Evolutionary conservation across 1,140 invertebrate species (phyloP).

Genomic region (Atta texana): DNA sequence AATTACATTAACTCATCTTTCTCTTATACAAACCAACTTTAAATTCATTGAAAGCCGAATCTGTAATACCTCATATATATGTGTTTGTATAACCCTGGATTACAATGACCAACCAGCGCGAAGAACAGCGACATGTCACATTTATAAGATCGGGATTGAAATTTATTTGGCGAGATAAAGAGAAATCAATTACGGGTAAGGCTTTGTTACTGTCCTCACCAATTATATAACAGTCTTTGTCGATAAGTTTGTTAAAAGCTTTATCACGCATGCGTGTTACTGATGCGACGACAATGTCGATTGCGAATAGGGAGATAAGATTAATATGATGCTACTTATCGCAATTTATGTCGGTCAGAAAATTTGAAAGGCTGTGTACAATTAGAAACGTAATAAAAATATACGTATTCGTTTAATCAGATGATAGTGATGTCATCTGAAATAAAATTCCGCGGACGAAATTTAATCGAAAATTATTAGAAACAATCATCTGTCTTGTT

Average conservation of each 20-base stretch:
- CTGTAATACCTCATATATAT: background rate
- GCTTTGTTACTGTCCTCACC: conserved; percentile 58
- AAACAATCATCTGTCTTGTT: background rate
- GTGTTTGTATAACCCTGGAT: conserved; percentile 1
- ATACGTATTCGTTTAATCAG: background rate
- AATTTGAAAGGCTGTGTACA: background rate
- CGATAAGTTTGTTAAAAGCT: conserved; percentile 56
- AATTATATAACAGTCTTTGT: conserved; percentile 60
- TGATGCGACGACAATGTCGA: conserved; percentile 48
- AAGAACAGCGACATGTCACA: conserved; percentile 34
- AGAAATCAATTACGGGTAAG: conserved; percentile 38
- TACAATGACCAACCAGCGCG: background rate
- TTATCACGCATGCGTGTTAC: conserved; percentile 18
- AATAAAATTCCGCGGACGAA: background rate
- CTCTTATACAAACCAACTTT: background rate
- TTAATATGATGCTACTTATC: conserved; percentile 61
- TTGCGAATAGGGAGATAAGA: background rate
- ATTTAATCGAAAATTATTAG: background rate
- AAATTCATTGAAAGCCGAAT: background rate
- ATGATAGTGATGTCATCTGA: background rate
- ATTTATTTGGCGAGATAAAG: conserved; percentile 58
- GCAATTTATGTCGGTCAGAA: conserved; percentile 42
- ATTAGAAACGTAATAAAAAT: background rate
- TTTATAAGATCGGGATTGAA: conserved; percentile 52
- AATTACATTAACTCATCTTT: background rate